phyloP scores from a whole-genome alignment of 2,113 vertebrate genomes.

The Thunnus maccoyii region DNA sequence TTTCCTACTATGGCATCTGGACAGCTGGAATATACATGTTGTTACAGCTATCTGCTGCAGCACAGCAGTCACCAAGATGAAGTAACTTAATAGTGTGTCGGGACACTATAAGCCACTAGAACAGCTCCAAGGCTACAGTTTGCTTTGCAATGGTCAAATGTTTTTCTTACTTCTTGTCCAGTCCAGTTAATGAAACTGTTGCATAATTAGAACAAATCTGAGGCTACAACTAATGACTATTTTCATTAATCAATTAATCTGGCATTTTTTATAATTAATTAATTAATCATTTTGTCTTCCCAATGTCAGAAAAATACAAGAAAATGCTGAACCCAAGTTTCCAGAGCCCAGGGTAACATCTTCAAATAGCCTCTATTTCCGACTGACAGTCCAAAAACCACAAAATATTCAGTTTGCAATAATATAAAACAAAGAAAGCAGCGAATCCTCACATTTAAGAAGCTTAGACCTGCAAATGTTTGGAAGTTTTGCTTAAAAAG shows the following conservation, averaged over 20 bases:
- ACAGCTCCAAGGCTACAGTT: not conserved
- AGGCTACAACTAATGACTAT: not conserved
- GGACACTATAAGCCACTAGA: constrained; percentile 4
- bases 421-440: not conserved
- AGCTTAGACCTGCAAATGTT: not conserved
- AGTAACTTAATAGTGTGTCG: constrained; percentile 1
- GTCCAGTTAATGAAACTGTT: not conserved
- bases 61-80: constrained; percentile 7
- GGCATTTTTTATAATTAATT: not conserved
- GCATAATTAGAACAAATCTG: not conserved
- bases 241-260: not conserved
- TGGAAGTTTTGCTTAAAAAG: no score
- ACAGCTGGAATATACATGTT: constrained; percentile 6
- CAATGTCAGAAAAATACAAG: not conserved
- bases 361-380: not conserved
- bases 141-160: not conserved
- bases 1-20: not conserved
- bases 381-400: not conserved
- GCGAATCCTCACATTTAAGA: not conserved
- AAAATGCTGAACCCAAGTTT: not conserved
- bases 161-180: not conserved
- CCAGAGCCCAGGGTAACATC: not conserved
- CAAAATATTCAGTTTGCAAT: no score
- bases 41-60: constrained; percentile 23
- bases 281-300: no score